phyloP scores from a whole-genome alignment of 2,797 vertebrate genomes.

The Stomatorhinus walkeri region DNA sequence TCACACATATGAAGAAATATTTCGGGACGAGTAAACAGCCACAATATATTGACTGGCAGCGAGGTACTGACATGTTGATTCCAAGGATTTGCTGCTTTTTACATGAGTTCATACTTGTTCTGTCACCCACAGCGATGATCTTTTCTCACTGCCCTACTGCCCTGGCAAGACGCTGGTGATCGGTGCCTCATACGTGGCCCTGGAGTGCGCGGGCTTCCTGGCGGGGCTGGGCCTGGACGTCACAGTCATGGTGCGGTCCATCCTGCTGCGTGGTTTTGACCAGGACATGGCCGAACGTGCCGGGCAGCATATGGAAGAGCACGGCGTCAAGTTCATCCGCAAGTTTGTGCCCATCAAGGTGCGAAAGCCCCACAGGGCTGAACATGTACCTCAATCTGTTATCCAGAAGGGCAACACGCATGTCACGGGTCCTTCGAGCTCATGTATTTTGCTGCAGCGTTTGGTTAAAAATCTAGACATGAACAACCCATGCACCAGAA shows the following conservation, averaged over 20 bases:
- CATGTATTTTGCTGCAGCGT: neutral
- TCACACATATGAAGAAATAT: neutral
- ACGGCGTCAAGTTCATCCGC: constrained; percentile 80
- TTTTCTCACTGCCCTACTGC: constrained; percentile 86
- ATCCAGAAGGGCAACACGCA: neutral
- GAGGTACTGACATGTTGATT: neutral
- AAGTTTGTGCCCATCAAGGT: constrained; percentile 77
- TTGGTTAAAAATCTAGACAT: neutral
- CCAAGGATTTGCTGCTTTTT: neutral
- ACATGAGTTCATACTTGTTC: neutral
- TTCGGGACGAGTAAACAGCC: neutral
- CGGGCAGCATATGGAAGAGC: constrained; percentile 79
- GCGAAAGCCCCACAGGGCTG: constrained; percentile 32
- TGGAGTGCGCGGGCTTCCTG: constrained; percentile 92
- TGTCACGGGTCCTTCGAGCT: neutral
- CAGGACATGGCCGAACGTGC: constrained; percentile 90
- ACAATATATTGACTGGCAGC: neutral
- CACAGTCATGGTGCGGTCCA: constrained; percentile 88
- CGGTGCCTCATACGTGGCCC: constrained; percentile 85
- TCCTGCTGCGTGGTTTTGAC: constrained; percentile 89
- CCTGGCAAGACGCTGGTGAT: constrained; percentile 89
- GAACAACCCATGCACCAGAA: neutral
- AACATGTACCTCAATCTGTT: neutral
- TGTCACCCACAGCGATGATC: constrained; percentile 72
- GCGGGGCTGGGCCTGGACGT: constrained; percentile 83